Conservation (phyloP, 92 coral and sea anemone genomes). For the Phymanthus crucifer region DNA sequence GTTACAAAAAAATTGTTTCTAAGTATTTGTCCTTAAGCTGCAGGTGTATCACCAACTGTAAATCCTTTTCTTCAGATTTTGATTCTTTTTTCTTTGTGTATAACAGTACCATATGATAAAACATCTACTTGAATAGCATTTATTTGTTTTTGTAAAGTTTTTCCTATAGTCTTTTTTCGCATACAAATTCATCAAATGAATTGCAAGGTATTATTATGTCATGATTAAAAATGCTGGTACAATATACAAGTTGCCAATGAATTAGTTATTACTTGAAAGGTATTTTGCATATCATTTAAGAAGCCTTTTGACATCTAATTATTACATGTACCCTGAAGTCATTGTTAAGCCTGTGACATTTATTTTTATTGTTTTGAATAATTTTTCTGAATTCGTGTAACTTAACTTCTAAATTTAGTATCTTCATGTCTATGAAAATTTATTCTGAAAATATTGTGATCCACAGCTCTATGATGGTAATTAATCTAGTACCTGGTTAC, state of each 20-base stretch:
- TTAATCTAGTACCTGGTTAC: too few relatives aligned
- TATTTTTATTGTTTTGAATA: neutral
- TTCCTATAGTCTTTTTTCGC: neutral
- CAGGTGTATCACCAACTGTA: neutral
- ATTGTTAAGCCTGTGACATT: neutral
- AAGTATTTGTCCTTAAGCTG: neutral
- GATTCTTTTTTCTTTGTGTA: neutral
- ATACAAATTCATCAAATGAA: neutral
- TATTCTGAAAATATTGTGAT: too few relatives aligned
- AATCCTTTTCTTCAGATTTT: neutral
- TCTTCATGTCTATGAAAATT: too few relatives aligned
- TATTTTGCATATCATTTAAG: conserved; percentile 17
- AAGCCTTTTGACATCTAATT: neutral
- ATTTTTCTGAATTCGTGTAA: neutral
- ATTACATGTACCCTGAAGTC: neutral
- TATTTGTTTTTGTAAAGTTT: neutral
- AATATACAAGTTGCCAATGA: conserved; percentile 27
- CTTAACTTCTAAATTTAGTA: neutral
- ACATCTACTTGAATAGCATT: neutral
- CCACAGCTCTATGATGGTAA: too few relatives aligned
- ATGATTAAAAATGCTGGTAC: conserved; percentile 20
- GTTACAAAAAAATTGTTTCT: neutral
- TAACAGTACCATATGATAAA: too few relatives aligned
- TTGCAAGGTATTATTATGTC: neutral
- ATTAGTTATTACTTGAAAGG: conserved; percentile 38